Base-by-base conservation (phyloP, 2,113 vertebrate species). In the Tachuris rubrigastra region DNA sequence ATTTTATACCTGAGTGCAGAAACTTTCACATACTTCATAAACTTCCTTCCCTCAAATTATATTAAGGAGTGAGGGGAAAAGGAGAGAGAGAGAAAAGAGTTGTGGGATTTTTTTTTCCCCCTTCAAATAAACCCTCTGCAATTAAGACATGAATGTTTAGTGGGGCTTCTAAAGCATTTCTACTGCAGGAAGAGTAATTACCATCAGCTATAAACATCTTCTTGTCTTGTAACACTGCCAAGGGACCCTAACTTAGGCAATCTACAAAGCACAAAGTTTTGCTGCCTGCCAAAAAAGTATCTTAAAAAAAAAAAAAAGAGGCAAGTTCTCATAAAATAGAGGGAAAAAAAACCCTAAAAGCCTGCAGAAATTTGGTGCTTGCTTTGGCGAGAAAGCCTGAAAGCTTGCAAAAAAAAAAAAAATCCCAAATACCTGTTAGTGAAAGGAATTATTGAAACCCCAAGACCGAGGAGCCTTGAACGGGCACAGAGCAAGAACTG, bases 111-210 rank as follows among this genome's bases (percentile, higher is more conserved):
- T 30, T 80, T 62, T n/a, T 20, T 3, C 1, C 9, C 59, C 65
- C 44, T 95, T 97, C 95, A 96, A 95, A 93, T 92, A 89, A 93
- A 87, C 76, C 86, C 52, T 6, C 89, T 92, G 94, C 89, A 96
- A 96, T 97, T 97, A 97, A 95, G 93, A 81, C 86, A 55, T 59
- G 83, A 97, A 90, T 39, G 2, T 93, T 95, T 84, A 96, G 86
- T 87, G 93, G 91, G 95, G 95, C 91, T 97, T 95, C 94, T 92
- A 92, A 63, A 97, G 95, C 86, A 44, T 55, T 97, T 92, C 83
- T 95, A 90, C 89, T 81, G 83, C 89, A 96, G 93, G 93, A 97
- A 96, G 84, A 89, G 91, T 71, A 95, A 96, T 97, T 97, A 97
- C 93, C 96, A 96, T 63, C 91, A 95, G 91, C 92, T 81, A 93